Evolutionary conservation across 2,888 invertebrate species (phyloP), one percentile per base, ranked within the genome.

Genomic region (Julus scandinavius): DNA sequence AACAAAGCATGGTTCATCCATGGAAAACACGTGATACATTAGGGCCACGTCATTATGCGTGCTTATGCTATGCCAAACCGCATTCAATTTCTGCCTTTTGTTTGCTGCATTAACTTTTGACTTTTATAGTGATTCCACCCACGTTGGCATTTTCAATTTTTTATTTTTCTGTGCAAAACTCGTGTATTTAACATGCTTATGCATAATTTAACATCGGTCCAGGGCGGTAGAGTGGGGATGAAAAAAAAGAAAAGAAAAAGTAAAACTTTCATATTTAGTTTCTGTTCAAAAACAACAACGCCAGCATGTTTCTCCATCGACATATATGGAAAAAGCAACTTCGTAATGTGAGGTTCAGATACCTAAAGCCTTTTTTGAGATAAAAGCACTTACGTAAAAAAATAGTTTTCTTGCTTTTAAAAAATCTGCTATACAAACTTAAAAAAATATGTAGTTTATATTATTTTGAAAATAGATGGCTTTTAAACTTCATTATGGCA

Each of bases 41-140:
- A 72, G 72, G 72, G 72, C 9, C 58, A 72, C 20, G 72, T 72
- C 72, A 72, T 72, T 72, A 72, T 29, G 72, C 7, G 72, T 6
- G 29, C 63, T n/a, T n/a, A 20, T 63, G 54, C 54, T 15, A 54
- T 15, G 54, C 15, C n/a, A 11, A 54, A 54, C 41, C 54, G 58
- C 58, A 58, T 58, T 58, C 58, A 58, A 58, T 58, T n/a, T n/a
- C 20, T 72, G 20, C 72, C 72, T 29, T 72, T 72, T n/a, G 72
- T 72, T 72, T 72, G 72, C 72, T 72, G 9, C 29, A 72, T 72
- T 72, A 72, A 72, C 72, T 72, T 72, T n/a, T 72, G 72, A 29
- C 63, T 63, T 72, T n/a, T 72, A 20, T 72, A 72, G 72, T 7
- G n/a, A 9, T n/a, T 6, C 72, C 29, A 72, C 29, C 72, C 20